Conservation (phyloP, 2,888 invertebrate species). For the Xestia rhomboidea region DNA sequence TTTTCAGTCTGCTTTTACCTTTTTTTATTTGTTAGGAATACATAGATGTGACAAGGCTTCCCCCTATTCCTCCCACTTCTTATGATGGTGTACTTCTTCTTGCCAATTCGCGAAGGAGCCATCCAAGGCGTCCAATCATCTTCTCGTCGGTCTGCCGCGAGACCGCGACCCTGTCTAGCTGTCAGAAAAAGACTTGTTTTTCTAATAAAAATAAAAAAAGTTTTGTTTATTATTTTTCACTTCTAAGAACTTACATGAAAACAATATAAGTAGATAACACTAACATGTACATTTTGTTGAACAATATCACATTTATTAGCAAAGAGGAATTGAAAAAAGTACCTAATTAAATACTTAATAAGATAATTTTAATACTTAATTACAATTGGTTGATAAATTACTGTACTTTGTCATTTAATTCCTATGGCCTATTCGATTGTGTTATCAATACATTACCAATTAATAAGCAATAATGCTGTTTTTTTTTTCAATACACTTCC, state of each 20-base stretch:
- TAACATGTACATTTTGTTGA: constrained; percentile 7
- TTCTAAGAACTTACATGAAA: neutral
- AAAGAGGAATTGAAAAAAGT: neutral
- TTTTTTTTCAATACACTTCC: too few relatives aligned
- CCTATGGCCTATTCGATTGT: constrained; percentile 6
- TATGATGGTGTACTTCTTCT: too few relatives aligned
- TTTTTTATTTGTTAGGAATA: too few relatives aligned
- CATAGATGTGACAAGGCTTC: too few relatives aligned
- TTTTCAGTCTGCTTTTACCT: too few relatives aligned
- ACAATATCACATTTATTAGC: constrained; percentile 48
- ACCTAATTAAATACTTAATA: constrained; percentile 12
- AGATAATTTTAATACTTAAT: constrained; percentile 23
- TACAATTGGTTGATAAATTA: constrained; percentile 4
- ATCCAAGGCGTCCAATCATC: too few relatives aligned
- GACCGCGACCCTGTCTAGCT: too few relatives aligned
- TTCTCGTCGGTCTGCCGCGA: too few relatives aligned
- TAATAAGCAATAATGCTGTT: neutral
- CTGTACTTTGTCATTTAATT: constrained; percentile 16
- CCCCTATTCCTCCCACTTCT: too few relatives aligned
- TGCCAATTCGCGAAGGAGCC: too few relatives aligned
- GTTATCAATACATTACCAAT: neutral
- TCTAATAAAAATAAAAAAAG: neutral
- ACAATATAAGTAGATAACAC: neutral
- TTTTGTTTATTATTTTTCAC: neutral
- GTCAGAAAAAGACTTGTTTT: neutral